Evolutionary conservation across 2,888 invertebrate species (phyloP), one percentile per base, ranked within the genome.

Genomic region (Calliopum simillimum): DNA sequence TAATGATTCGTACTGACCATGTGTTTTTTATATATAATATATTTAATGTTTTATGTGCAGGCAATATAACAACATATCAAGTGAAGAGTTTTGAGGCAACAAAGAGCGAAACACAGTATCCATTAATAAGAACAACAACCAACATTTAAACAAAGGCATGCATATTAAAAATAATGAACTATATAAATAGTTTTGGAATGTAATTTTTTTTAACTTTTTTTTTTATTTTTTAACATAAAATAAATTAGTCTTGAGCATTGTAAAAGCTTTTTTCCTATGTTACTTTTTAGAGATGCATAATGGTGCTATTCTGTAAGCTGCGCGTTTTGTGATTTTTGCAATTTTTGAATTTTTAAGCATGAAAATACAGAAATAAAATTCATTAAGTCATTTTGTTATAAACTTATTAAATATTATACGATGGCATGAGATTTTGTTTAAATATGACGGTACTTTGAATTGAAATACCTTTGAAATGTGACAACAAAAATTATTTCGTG

Each of bases 231-330:
- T 21, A 49, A 49, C 14, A 16, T 16, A 49, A 49, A n/a, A 16
- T 16, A 49, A 49, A n/a, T 49, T 12, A 14, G 0, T 49, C 5
- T 2, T 12, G 6, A 49, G 19, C 49, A 49, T 5, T 49, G n/a
- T 16, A 49, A 49, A 49, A 49, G 62, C 19, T 58, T 41, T 25
- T 59, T 25, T 64, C 33, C 46, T 56, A 47, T 69, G 44, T 71
- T 51, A 56, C 73, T 76, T 78, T 80, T 86, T 86, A 86, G 70
- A 86, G 85, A 82, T 86, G 86, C 86, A 86, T 86, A 76, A 86
- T 83, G 80, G 86, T 86, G 83, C 85, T 86, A 82, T 86, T 86
- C 83, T 86, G 86, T 80, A 84, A 85, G 83, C 86, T 86, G 83
- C 23, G 83, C 23, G 43, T 11, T 33, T 47, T 33, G 33, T 33